Evolutionary conservation across 2,797 vertebrate genomes (phyloP).

Genomic region (Helarctos malayanus): DNA sequence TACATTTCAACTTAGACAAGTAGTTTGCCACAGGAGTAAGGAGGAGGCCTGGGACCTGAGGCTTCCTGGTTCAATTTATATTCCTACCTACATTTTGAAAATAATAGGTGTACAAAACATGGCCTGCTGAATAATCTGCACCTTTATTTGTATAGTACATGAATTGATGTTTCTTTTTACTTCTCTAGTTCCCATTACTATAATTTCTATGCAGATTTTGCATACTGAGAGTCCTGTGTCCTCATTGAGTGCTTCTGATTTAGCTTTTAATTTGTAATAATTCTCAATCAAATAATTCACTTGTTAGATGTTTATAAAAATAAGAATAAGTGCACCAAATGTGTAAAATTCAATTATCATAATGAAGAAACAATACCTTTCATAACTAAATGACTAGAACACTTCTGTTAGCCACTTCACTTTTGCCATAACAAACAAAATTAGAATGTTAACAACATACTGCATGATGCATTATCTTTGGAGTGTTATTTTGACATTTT

Average conservation of each 20-base stretch:
- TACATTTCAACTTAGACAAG: neutral
- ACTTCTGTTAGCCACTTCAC: neutral
- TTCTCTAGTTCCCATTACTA: neutral
- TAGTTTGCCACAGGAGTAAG: neutral
- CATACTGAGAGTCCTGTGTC: neutral
- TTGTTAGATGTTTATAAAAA: constrained; percentile 10
- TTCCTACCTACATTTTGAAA: too few species aligned
- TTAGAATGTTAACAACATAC: neutral
- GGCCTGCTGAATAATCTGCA: neutral
- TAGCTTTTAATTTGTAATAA: constrained; percentile 20
- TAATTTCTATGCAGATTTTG: neutral
- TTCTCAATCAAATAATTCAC: constrained; percentile 10
- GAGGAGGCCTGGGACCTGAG: neutral
- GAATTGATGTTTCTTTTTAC: neutral
- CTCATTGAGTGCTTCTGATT: neutral
- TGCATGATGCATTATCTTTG: neutral
- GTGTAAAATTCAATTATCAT: neutral
- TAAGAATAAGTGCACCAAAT: neutral
- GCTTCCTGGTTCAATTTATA: neutral
- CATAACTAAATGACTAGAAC: neutral
- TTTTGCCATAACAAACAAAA: neutral
- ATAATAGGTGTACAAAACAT: neutral
- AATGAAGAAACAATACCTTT: neutral
- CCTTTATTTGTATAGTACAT: neutral
- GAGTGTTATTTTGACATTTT: neutral